A percentile compares a stretch with the other conserved stretches of the same genome.
These are phyloP conservation scores for Glaucopsyche alexis DNA, from an alignment of 2,888 invertebrate species.

Conservation along the genomic window DNA sequence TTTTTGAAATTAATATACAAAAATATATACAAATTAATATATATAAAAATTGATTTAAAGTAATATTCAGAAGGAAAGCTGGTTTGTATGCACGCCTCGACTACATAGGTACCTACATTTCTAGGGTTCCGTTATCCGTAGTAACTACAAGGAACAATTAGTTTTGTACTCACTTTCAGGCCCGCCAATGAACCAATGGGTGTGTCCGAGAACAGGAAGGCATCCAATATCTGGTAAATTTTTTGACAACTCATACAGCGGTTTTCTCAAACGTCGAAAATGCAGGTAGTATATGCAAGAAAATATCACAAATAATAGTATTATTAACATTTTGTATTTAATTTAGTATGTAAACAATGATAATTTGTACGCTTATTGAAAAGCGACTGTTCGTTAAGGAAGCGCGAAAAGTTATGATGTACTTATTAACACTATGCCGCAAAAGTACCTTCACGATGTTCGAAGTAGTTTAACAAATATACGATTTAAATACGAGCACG, in stretches of 20 bases:
- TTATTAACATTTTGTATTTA: conserved; percentile 51
- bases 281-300: conserved; percentile 52
- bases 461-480: not conserved
- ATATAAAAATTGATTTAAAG: no score
- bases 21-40: no score
- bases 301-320: conserved; percentile 47
- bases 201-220: conserved; percentile 59
- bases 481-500: not conserved
- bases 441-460: not conserved
- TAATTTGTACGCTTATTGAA: conserved; percentile 18
- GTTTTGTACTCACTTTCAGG: conserved; percentile 56
- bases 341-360: not conserved
- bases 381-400: conserved; percentile 36
- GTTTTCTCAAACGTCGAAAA: conserved; percentile 52
- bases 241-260: conserved; percentile 54
- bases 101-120: no score
- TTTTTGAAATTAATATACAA: no score
- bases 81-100: no score
- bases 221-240: conserved; percentile 50
- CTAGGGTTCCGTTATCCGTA: no score
- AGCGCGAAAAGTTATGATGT: conserved; percentile 34
- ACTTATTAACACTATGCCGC: conserved; percentile 38
- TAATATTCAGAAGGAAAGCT: no score
- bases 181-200: conserved; percentile 64
- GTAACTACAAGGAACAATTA: no score